Evolutionary conservation across 2,113 vertebrate genomes (phyloP).

Genomic region (Vimba vimba): DNA sequence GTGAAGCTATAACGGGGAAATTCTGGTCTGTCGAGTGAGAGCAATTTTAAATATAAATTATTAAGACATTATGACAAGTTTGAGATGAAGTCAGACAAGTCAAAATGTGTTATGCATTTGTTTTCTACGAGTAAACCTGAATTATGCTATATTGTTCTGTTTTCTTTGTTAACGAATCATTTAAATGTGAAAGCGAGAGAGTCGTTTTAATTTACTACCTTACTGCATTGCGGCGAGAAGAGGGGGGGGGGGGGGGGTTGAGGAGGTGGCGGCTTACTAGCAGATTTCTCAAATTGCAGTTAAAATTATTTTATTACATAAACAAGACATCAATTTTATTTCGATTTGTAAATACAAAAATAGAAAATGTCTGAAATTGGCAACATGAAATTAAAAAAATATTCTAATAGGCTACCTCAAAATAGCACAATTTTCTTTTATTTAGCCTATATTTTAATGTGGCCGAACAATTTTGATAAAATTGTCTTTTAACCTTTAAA

Average conservation of each 20-base stretch:
- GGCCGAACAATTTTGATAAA: no score
- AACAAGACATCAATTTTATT: background rate
- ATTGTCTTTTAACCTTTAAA: background rate
- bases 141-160: background rate
- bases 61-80: background rate
- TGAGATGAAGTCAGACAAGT: background rate
- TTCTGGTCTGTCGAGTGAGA: background rate
- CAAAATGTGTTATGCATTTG: background rate
- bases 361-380: background rate
- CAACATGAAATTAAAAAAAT: background rate
- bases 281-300: constrained; percentile 8
- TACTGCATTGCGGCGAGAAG: constrained; percentile 55
- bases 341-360: background rate
- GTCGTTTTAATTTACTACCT: constrained; percentile 50
- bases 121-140: background rate
- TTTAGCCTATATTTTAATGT: background rate
- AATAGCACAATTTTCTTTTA: background rate
- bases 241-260: background rate
- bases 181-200: constrained; percentile 30
- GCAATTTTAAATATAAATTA: background rate
- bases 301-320: background rate
- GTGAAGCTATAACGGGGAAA: background rate
- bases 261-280: no score
- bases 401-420: background rate
- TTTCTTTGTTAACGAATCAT: constrained; percentile 18